Evolutionary conservation across 2,888 invertebrate genomes (phyloP).

Genomic region (Oconnorella tubifera): DNA sequence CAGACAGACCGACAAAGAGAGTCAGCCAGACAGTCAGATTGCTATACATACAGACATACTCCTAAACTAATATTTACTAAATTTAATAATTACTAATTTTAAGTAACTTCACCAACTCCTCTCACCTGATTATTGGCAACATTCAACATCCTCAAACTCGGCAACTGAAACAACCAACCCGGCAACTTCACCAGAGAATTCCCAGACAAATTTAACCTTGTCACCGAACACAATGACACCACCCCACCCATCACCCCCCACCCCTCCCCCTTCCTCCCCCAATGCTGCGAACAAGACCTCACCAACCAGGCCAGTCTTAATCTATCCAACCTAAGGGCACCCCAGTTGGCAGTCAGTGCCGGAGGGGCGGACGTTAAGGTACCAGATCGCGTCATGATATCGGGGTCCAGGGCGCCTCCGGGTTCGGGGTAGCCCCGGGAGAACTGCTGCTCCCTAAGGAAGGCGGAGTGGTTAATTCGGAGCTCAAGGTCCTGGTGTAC

Average conservation of each 20-base stretch:
- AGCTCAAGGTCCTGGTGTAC: conserved; percentile 79
- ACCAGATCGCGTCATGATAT: conserved; percentile 1
- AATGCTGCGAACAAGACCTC: conserved; percentile 69
- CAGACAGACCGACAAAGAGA: too few species aligned
- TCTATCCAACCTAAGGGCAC: conserved; percentile 66
- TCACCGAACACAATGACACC: conserved; percentile 81
- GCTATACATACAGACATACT: too few species aligned
- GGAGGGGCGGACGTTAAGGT: background rate
- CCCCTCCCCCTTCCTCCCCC: background rate
- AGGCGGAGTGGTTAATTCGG: conserved; percentile 57
- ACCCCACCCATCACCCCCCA: conserved; percentile 72
- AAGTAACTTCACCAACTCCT: too few species aligned
- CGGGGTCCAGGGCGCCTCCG: background rate
- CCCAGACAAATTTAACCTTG: conserved; percentile 85
- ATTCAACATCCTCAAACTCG: conserved; percentile 79
- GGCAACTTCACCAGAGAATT: conserved; percentile 80
- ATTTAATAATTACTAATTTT: too few species aligned
- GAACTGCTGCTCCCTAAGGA: conserved; percentile 4
- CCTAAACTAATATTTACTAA: too few species aligned
- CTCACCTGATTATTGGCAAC: conserved; percentile 73
- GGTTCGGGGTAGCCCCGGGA: background rate
- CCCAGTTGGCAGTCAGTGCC: conserved; percentile 73
- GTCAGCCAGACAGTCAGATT: too few species aligned
- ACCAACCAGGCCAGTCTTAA: conserved; percentile 75
- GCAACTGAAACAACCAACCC: conserved; percentile 70